Base-by-base conservation (phyloP, 2,797 vertebrate species). In the Clarias laeviceps region DNA sequence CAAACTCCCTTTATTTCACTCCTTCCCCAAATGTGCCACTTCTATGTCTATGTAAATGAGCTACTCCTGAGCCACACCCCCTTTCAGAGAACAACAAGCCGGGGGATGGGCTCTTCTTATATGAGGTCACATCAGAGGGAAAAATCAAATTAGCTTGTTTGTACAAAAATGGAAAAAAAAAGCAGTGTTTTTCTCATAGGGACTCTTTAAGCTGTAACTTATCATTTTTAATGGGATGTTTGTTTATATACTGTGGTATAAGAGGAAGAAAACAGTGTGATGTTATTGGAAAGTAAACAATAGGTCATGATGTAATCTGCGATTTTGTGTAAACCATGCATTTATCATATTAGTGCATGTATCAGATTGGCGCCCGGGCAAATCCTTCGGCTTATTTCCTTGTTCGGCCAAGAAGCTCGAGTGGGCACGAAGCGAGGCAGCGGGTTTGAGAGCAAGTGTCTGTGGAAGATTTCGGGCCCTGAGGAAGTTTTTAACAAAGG, bases 401-500 rank as follows among this genome's bases (percentile, higher is more conserved):
- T 50, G 24, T 50, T 50, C 37, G 27, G 78, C 61, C 61, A 29
- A 1, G 24, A 40, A 7, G 77, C 59, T 34, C 20, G 79, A 80
- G 61, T 50, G 17, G 24, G n/a, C 59, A 64, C 15, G 27, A 29
- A 80, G 61, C 61, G 50, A 29, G 37, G 78, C 61, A 20, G n/a
- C 64, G 61, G 45, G 78, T 65, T 65, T 50, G 37, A 65, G 78
- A 50, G n/a, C 37, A 6, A 54, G 62, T 66, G 61, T 40, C 37
- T 66, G 62, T 66, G 12, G 34, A 34, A 62, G 61, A 50, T 65
- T 50, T 50, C 73, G 89, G 92, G 92, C 92, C 93, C 93, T 88
- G 92, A 92, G 91, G 89, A 93, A 91, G 91, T 88, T 50, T 61
- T 37, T 54, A 64, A 59, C n/a, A 66, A 66, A 84, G 83, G 87